Evolutionary conservation across 2,797 vertebrate genomes (phyloP).

Genomic region (Chelonia mydas): DNA sequence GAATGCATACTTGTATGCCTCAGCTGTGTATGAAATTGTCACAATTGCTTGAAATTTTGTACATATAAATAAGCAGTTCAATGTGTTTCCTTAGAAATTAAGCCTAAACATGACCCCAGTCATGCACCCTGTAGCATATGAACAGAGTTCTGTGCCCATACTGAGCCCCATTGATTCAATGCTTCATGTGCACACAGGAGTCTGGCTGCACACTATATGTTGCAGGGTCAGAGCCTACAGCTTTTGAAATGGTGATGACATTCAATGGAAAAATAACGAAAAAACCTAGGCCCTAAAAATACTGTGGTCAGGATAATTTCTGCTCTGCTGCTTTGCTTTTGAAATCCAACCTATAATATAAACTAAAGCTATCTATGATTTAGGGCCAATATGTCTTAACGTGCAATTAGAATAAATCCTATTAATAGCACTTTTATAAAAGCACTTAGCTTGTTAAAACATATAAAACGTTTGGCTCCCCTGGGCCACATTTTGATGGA

Average conservation of each 20-base stretch:
- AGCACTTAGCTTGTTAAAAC: constrained; percentile 76
- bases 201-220: background rate
- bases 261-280: background rate
- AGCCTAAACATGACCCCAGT: background rate
- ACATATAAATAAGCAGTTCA: background rate
- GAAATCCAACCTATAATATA: constrained; percentile 41
- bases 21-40: background rate
- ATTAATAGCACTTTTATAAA: constrained; percentile 71
- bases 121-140: background rate
- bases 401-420: constrained; percentile 72
- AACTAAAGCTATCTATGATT: constrained; percentile 54
- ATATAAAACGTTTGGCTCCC: constrained; percentile 69
- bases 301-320: background rate
- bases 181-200: rapidly evolving
- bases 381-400: constrained; percentile 59
- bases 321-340: background rate
- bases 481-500: constrained; percentile 48
- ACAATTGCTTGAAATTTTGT: background rate
- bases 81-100: background rate
- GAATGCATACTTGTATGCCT: background rate
- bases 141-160: background rate
- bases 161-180: background rate
- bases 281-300: background rate
- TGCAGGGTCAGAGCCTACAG: background rate
- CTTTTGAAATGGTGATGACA: background rate